Percentiles rank a stretch among this genome's conserved stretches.
Conservation (phyloP, 2,797 vertebrate species). For the Muscicapa striata region DNA sequence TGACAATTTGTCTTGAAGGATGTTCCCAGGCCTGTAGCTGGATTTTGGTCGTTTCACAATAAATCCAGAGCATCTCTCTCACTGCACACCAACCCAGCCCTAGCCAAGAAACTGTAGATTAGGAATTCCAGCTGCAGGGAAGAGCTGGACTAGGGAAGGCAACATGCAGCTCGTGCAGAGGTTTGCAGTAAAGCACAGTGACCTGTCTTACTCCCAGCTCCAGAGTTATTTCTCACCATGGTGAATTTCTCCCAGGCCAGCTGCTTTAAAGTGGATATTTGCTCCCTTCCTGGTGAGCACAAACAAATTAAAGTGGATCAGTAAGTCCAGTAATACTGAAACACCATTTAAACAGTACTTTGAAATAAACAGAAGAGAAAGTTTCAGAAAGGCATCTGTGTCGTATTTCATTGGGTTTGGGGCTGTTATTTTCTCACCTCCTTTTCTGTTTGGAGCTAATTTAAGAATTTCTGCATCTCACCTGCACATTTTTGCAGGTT, state of each 20-base stretch:
- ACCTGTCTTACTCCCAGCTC: not conserved
- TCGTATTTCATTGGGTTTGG: not conserved
- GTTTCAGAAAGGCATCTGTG: constrained; percentile 19
- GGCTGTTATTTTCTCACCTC: not conserved
- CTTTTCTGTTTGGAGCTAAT: not conserved
- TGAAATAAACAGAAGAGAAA: constrained; percentile 62
- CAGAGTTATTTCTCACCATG: not conserved
- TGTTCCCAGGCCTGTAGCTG: not conserved
- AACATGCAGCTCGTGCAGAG: not conserved
- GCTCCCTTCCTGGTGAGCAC: not conserved
- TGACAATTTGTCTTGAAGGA: not conserved
- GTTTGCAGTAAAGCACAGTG: not conserved
- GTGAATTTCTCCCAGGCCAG: not conserved
- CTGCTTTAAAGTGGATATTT: constrained; percentile 30
- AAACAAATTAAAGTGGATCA: constrained; percentile 32
- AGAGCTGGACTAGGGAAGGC: not conserved
- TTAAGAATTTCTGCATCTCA: not conserved
- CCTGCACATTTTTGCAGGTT: not conserved
- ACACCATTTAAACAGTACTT: not conserved
- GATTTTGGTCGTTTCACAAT: not conserved
- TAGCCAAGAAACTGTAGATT: not conserved
- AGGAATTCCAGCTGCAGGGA: not conserved
- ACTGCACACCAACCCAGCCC: not conserved
- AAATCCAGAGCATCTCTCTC: not conserved
- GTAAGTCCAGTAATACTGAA: not conserved